These are phyloP conservation scores for Podarcis raffonei DNA, from an alignment of 2,113 vertebrate genomes.

Conservation along the genomic window DNA sequence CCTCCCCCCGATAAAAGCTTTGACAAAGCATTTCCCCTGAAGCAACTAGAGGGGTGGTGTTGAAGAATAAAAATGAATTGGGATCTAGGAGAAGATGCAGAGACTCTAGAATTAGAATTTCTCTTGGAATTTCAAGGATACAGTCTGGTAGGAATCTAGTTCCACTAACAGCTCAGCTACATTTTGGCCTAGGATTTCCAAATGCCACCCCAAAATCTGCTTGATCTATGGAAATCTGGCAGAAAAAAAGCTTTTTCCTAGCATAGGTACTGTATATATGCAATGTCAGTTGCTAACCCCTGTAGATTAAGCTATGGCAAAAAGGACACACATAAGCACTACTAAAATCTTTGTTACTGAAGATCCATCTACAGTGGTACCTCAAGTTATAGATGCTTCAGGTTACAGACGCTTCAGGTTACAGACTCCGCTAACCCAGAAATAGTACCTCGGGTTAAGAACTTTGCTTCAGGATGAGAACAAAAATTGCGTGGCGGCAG, in stretches of 20 bases:
- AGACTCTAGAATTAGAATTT: background rate
- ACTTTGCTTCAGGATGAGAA: no score
- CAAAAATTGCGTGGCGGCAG: no score
- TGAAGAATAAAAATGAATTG: conserved; percentile 16
- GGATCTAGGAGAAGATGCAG: background rate
- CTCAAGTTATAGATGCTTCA: no score
- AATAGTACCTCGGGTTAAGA: no score
- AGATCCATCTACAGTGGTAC: no score
- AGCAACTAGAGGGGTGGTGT: background rate
- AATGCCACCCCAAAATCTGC: no score
- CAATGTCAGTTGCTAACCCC: no score
- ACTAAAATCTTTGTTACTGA: background rate
- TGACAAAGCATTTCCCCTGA: background rate
- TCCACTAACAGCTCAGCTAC: no score
- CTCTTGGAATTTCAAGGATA: background rate
- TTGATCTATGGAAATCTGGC: background rate
- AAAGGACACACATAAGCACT: background rate
- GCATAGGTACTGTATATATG: background rate
- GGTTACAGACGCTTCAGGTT: no score
- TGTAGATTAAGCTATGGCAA: background rate
- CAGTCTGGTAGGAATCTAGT: background rate
- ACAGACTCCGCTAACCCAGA: no score
- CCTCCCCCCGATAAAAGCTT: conserved; percentile 39
- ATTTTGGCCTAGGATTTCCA: no score
- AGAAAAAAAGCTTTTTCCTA: background rate